Conservation (phyloP, 2,113 vertebrate genomes). For the Physeter macrocephalus region DNA sequence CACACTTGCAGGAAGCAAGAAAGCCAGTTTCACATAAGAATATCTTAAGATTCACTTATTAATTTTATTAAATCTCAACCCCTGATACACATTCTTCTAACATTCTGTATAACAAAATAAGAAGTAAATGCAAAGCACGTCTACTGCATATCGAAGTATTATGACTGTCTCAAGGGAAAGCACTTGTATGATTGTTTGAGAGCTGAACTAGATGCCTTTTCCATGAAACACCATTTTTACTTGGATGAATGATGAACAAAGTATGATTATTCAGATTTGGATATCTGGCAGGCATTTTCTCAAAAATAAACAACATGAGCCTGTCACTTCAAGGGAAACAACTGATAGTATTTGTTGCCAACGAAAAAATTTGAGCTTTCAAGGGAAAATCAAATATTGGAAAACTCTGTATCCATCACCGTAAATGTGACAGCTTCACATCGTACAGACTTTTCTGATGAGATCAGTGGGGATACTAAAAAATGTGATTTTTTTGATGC, state of each 20-base stretch:
- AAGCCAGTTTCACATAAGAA: neutral
- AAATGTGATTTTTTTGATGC: slow-evolving; percentile 12
- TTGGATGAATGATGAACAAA: slow-evolving; percentile 37
- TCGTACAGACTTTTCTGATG: slow-evolving; percentile 31
- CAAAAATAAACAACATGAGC: slow-evolving; percentile 58
- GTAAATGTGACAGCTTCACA: slow-evolving; percentile 51
- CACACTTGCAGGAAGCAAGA: neutral
- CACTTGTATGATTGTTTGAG: neutral
- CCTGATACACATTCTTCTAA: neutral
- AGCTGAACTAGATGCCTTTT: neutral
- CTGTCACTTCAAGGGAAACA: slow-evolving; percentile 61
- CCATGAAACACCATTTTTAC: slow-evolving; percentile 8
- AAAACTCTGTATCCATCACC: slow-evolving; percentile 46
- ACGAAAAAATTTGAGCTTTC: slow-evolving; percentile 53
- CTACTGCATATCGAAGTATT: neutral
- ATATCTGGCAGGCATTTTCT: slow-evolving; percentile 48
- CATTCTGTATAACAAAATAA: neutral
- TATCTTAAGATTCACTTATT: neutral
- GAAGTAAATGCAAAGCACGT: neutral
- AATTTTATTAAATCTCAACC: neutral
- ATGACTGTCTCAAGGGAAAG: neutral
- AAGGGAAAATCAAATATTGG: slow-evolving; percentile 60
- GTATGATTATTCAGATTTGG: slow-evolving; percentile 43
- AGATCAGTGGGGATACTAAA: slow-evolving; percentile 20
- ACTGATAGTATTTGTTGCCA: slow-evolving; percentile 41